These are phyloP conservation scores for Eciton burchellii DNA, from an alignment of 1,140 invertebrate genomes.

Conservation along the genomic window DNA sequence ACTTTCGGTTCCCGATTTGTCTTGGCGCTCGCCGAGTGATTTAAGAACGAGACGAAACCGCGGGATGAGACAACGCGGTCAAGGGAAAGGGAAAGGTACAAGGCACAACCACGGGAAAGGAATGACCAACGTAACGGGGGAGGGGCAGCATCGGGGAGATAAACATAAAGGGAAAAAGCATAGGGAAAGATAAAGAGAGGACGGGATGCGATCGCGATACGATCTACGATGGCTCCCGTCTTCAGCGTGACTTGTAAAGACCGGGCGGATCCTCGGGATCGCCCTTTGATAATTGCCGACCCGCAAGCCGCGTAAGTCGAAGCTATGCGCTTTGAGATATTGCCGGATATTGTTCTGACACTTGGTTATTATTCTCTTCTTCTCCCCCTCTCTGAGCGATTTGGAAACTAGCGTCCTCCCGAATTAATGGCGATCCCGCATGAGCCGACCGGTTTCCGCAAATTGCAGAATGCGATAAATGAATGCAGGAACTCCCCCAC, in stretches of 20 bases:
- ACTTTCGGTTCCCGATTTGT: background rate
- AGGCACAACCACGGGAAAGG: background rate
- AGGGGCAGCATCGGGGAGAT: constrained; percentile 42
- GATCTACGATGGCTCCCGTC: constrained; percentile 81
- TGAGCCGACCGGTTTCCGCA: background rate
- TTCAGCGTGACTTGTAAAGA: constrained; percentile 81
- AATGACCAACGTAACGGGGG: background rate
- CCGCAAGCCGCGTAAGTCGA: no score
- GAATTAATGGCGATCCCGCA: background rate
- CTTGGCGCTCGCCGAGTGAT: constrained; percentile 36
- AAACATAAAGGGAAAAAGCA: constrained; percentile 46
- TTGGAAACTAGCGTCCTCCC: background rate
- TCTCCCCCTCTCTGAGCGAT: background rate
- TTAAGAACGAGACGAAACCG: constrained; percentile 52
- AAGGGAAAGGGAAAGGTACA: background rate
- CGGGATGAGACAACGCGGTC: constrained; percentile 61
- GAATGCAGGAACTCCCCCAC: background rate
- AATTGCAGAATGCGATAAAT: constrained; percentile 6
- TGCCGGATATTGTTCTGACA: constrained; percentile 73
- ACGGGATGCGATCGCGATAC: constrained; percentile 71
- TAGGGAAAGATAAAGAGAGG: constrained; percentile 66
- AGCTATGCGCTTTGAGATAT: constrained; percentile 45
- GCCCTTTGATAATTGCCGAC: constrained; percentile 81
- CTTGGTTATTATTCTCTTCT: constrained; percentile 67
- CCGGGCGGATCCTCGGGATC: constrained; percentile 51